phyloP scores from a whole-genome alignment of 2,888 invertebrate species.

The Ligdia adustata region DNA sequence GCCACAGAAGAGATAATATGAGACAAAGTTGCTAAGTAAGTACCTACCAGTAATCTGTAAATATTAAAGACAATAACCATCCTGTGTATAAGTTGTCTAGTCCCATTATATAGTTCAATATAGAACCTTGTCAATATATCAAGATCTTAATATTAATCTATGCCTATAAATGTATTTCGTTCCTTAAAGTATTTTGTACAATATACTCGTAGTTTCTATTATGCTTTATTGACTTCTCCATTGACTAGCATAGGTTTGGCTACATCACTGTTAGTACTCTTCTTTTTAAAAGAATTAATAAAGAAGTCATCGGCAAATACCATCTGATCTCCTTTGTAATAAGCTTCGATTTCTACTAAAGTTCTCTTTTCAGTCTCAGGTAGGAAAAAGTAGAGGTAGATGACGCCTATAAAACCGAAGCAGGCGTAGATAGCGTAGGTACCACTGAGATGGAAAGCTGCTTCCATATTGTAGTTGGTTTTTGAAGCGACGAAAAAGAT shows the following conservation, averaged over 20 bases:
- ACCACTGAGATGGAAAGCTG: slow-evolving; percentile 72
- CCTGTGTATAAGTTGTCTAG: too few species aligned
- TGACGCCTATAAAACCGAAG: slow-evolving; percentile 71
- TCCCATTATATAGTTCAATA: too few species aligned
- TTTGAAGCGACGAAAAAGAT: slow-evolving; percentile 79
- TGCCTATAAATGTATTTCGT: too few species aligned
- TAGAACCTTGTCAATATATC: too few species aligned
- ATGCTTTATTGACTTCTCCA: slow-evolving; percentile 26
- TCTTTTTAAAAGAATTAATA: slow-evolving; percentile 67
- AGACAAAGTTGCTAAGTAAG: too few species aligned
- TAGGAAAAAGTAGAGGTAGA: slow-evolving; percentile 78
- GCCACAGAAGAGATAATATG: too few species aligned
- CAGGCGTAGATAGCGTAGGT: slow-evolving; percentile 74
- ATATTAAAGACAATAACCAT: too few species aligned
- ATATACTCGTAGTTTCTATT: slow-evolving; percentile 5
- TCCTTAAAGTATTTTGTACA: too few species aligned
- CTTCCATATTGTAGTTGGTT: slow-evolving; percentile 81
- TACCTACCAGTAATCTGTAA: too few species aligned
- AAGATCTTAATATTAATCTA: too few species aligned
- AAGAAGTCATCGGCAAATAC: slow-evolving; percentile 74
- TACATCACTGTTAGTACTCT: slow-evolving; percentile 45
- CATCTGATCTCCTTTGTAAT: slow-evolving; percentile 66
- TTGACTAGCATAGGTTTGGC: slow-evolving; percentile 70
- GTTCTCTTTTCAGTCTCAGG: slow-evolving; percentile 83
- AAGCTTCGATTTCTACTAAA: slow-evolving; percentile 79